Base-by-base conservation (phyloP, 2,113 vertebrate species). In the Daphoenositta chrysoptera region DNA sequence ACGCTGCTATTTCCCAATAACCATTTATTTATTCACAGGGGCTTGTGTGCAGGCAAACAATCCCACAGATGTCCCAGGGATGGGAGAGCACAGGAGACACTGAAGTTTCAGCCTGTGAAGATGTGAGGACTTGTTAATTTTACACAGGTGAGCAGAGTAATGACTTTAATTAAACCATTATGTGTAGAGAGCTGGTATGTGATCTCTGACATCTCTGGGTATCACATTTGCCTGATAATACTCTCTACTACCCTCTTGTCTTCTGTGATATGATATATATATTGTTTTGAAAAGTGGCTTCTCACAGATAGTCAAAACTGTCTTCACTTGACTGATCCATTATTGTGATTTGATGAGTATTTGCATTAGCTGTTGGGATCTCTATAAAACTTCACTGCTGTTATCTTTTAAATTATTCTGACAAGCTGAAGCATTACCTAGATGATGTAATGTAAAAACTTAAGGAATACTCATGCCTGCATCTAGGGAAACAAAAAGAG, bases 221-320 rank as follows among this genome's bases (percentile, higher is more conserved):
- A 13, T 40, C n/a, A 20, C 28, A 65, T 65, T 60, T 72, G 31
- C 28, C 61, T 82, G 53, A 69, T 51, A 68, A 76, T 30, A 48
- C 9, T 68, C 83, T 58, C 37, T 13, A 31, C 26, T 24, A 48
- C 53, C 18, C 66, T 89, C 35, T 64, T 70, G 6, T 47, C 84
- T 66, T 15, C 91, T 28, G 15, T 44, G 71, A 18, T 61, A 64
- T 7, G 33, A 76, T 50, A n/a, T 15, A 22, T 4, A 65, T 35
- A 51, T 83, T 89, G 70, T 76, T 94, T 80, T 79, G 84, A 93
- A 87, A 91, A 84, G 70, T 40, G 28, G 44, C 72, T 91, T 87
- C 48, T 94, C 58, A 42, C 45, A 90, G 40, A 22, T 2, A 89
- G 77, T 71, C 45, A 79, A 87, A 95, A 83, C 78, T 42, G 23